These are phyloP conservation scores for Botia almorhae DNA, from an alignment of 2,797 vertebrate genomes.

Conservation along the genomic window DNA sequence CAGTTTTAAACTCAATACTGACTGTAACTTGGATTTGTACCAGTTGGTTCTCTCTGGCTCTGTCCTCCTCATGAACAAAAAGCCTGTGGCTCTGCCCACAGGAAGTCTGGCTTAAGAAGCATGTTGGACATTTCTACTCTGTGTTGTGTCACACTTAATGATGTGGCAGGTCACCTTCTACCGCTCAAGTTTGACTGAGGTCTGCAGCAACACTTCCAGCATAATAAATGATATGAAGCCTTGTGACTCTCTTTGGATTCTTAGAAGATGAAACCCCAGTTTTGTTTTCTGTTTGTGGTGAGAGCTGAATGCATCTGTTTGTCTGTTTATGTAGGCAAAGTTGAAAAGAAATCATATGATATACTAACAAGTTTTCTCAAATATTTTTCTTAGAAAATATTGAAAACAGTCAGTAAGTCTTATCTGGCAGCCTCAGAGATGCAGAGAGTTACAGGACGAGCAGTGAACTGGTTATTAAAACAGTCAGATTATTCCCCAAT, in stretches of 20 bases:
- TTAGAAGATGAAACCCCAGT: conserved; percentile 44
- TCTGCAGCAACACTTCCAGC: background rate
- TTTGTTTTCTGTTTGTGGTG: conserved; percentile 45
- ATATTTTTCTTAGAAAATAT: background rate
- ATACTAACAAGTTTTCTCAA: background rate
- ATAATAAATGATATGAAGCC: background rate
- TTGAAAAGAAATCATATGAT: conserved; percentile 46
- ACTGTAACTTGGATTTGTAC: conserved; percentile 15
- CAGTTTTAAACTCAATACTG: background rate
- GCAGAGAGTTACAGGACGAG: background rate
- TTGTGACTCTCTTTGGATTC: conserved; percentile 54
- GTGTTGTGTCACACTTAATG: conserved; percentile 1
- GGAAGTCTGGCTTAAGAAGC: conserved; percentile 34
- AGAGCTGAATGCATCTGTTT: background rate
- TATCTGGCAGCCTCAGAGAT: background rate
- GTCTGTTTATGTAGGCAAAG: conserved; percentile 1
- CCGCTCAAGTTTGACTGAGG: background rate
- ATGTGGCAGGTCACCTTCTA: conserved; percentile 6
- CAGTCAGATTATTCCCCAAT: no score
- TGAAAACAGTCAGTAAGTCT: background rate
- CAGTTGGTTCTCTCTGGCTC: background rate
- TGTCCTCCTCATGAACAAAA: background rate
- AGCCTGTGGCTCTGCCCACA: conserved; percentile 24
- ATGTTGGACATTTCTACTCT: conserved; percentile 5
- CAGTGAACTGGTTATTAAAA: no score